Base-by-base conservation (phyloP, 2,888 invertebrate species). In the Isotomurus palustris region DNA sequence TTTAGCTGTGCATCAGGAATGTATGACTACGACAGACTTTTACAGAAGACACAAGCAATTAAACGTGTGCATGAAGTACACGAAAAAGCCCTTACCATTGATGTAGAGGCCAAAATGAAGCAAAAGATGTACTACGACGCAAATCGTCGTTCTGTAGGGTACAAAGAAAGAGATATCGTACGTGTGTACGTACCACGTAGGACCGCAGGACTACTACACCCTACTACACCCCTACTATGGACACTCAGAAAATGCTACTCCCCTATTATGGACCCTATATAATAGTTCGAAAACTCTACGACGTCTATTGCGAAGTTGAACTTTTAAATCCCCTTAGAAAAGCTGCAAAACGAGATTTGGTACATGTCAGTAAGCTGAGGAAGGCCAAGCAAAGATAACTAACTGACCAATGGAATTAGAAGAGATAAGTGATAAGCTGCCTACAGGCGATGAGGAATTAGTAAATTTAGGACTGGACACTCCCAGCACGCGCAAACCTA, bases 201-300 rank as follows among this genome's bases (percentile, higher is more conserved):
- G 1, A 45, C 28, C 2, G 27, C 43, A 3, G 53, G 56, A 0
- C 19, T 53, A 4, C n/a, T n/a, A n/a, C n/a, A n/a, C n/a, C n/a
- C n/a, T n/a, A n/a, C n/a, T n/a, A n/a, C n/a, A n/a, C n/a, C n/a
- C n/a, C n/a, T n/a, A n/a, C n/a, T n/a, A n/a, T n/a, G n/a, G n/a
- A n/a, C n/a, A 45, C 36, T 22, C 53, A 57, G 8, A 60, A 60
- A 22, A 10, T 60, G 10, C 53, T 56, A n/a, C 25, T 27, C 10
- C 5, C 44, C 0, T 50, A 47, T 21, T 25, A n/a, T 17, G 60
- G 57, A 1, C 57, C 60, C 0, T 60, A 54, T 35, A 21, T 24
- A 12, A 41, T 60, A 19, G 27, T 22, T 1, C 3, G n/a, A 1
- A 19, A 45, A 40, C 12, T 51, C 10, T 28, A 36, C 0, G 57